Percentiles rank a stretch among this genome's conserved stretches.
These are phyloP conservation scores for Lagopus muta DNA, from an alignment of 2,113 vertebrate genomes.

Conservation along the genomic window DNA sequence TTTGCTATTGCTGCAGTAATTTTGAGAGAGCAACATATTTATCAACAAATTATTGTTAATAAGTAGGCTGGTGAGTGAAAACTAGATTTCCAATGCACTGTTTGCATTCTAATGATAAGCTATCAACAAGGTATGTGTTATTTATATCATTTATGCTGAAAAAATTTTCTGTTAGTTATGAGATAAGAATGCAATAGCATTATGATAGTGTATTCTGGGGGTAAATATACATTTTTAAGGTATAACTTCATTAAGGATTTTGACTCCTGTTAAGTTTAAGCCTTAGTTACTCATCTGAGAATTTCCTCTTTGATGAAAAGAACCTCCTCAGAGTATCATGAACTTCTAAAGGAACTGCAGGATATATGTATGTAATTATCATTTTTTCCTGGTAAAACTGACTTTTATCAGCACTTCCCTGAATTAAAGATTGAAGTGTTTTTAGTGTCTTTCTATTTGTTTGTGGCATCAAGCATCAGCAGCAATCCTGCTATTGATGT, in stretches of 20 bases:
- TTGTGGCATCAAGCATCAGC: no score
- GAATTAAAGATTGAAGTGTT: neutral
- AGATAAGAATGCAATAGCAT: neutral
- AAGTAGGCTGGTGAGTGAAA: neutral
- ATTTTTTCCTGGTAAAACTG: neutral
- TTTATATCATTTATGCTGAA: neutral
- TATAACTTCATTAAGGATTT: neutral
- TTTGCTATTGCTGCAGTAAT: neutral
- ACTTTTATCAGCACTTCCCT: neutral
- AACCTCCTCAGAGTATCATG: neutral
- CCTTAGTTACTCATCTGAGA: neutral
- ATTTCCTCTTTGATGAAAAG: neutral
- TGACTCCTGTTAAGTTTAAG: neutral
- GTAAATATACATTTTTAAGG: neutral
- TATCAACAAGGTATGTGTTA: neutral
- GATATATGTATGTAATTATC: neutral
- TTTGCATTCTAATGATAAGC: neutral
- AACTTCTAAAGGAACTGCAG: neutral
- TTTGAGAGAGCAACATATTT: neutral
- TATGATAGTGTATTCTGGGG: neutral
- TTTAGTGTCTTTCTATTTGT: neutral
- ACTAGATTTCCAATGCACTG: neutral
- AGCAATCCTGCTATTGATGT: accelerated
- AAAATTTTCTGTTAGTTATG: neutral
- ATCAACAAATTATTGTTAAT: neutral